Evolutionary conservation across 2,888 invertebrate species (phyloP).

Genomic region (Stegana nigrithorax): DNA sequence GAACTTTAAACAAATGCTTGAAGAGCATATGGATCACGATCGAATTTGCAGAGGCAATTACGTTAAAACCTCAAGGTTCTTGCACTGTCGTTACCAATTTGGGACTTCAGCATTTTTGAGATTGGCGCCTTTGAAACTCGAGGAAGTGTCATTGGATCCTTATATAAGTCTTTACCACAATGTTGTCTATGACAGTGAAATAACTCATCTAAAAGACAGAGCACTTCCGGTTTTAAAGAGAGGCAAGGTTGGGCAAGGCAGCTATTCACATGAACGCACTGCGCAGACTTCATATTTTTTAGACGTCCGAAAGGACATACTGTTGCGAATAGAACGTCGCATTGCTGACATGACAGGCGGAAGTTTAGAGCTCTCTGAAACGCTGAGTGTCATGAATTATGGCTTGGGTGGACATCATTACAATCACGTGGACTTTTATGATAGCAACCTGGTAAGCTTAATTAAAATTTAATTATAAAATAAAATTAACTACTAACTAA

Average conservation of each 20-base stretch:
- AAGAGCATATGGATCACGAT: conserved; percentile 6
- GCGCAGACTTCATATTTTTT: neutral
- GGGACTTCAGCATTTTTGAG: conserved; percentile 24
- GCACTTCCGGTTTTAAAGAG: neutral
- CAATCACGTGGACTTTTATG: conserved; percentile 28
- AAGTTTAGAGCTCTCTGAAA: conserved; percentile 7
- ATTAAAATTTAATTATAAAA: neutral
- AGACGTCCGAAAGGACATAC: no score
- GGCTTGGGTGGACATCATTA: conserved; percentile 30
- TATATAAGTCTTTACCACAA: conserved; percentile 31
- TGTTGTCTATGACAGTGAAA: conserved; percentile 25
- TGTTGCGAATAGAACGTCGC: conserved; percentile 20
- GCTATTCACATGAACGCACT: no score
- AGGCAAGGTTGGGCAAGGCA: neutral
- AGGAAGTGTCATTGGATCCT: conserved; percentile 35
- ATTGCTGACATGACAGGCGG: conserved; percentile 34
- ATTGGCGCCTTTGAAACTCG: conserved; percentile 34
- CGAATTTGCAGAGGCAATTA: conserved; percentile 25
- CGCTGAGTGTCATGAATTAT: conserved; percentile 23
- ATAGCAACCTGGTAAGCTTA: neutral
- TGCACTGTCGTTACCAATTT: conserved; percentile 26
- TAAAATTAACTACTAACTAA: no score
- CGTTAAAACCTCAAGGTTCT: neutral
- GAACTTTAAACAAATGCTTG: neutral
- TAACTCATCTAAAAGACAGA: neutral